Evolutionary conservation across 2,113 vertebrate species (phyloP).

Genomic region (Gallinago media): DNA sequence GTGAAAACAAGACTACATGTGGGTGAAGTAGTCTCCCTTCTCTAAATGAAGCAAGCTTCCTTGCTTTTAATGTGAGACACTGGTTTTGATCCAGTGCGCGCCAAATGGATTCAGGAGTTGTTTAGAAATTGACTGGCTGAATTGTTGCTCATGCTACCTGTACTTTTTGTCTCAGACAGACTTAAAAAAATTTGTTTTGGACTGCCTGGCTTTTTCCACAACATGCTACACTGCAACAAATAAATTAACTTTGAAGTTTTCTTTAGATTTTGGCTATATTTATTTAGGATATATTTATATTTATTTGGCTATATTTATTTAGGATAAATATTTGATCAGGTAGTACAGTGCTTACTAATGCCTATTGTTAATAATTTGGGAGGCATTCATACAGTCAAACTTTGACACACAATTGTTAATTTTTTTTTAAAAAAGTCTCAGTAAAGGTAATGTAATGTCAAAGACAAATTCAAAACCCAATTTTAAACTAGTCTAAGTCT

Average conservation of each 20-base stretch:
- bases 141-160: not conserved
- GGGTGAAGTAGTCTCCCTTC: not conserved
- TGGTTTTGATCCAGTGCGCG: not conserved
- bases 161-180: not conserved
- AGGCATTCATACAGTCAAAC: not conserved
- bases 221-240: accelerated
- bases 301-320: too few relatives aligned
- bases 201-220: not conserved
- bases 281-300: too few relatives aligned
- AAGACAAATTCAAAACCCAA: not conserved
- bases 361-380: not conserved
- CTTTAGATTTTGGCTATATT: not conserved
- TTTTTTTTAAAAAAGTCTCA: not conserved
- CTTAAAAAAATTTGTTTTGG: not conserved
- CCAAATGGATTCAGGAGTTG: not conserved
- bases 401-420: not conserved
- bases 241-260: not conserved
- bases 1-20: not conserved
- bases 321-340: not conserved
- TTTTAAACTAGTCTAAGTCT: not conserved
- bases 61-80: not conserved
- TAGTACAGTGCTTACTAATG: not conserved
- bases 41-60: not conserved
- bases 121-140: not conserved
- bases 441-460: not conserved